Base-by-base conservation (phyloP, 2,113 vertebrate species). In the Periophthalmus modestus region DNA sequence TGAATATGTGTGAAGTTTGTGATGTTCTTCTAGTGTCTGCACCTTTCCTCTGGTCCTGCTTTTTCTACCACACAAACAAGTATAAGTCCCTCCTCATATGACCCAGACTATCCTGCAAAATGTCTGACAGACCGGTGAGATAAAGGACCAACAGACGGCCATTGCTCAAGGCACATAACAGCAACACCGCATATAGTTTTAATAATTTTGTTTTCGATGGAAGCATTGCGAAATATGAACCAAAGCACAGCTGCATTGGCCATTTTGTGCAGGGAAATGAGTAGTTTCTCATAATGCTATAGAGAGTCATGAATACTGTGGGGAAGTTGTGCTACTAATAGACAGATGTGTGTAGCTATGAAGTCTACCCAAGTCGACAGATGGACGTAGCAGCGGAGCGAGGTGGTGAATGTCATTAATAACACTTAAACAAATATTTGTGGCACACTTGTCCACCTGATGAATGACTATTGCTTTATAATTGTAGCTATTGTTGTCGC, bases 401-500 rank as follows among this genome's bases (percentile, higher is more conserved):
- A 59, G 2, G 10, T 78, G 11, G n/a, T 66, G 63, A 70, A 47
- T 57, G 62, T 55, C 24, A 72, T 77, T 70, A 59, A 73, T 79
- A 67, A 75, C 57, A 66, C 34, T 80, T 62, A 33, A 46, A 55
- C 59, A 68, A 70, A 66, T 16, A 68, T 76, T 47, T 69, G 7
- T 61, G 55, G 72, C 68, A 68, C 43, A 61, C 39, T 43, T 62
- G 50, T 43, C 68, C 62, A 61, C 52, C 43, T 75, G 72, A 85
- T 78, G 69, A 69, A 82, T 69, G 39, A 24, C 52, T 61, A 19
- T 24, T 43, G n/a, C 34, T 48, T 72, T 81, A 47, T 66, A 68
- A 76, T 33, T 65, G 55, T 48, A 59, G 57, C 57, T 69, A 67
- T 74, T 39, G 66, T 66, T 66, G 57, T 34, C 21, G 28, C 73